Percentiles rank a stretch among this genome's conserved stretches.
Conservation (phyloP, 2,113 vertebrate genomes). For the Cariama cristata region DNA sequence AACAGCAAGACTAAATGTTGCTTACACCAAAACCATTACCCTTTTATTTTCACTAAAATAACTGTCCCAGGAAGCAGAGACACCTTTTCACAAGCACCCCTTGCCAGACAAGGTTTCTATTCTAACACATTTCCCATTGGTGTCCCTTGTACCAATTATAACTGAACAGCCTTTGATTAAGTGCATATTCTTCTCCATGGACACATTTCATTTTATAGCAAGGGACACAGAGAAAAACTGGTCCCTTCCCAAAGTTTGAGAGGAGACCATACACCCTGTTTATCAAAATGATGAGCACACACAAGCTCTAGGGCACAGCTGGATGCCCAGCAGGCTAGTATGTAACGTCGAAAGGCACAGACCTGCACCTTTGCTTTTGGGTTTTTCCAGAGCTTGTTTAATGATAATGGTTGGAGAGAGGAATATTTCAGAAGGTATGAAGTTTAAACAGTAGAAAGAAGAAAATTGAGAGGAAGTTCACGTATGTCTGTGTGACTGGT, state of each 20-base stretch:
- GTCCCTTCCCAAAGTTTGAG: not conserved
- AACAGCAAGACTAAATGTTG: not conserved
- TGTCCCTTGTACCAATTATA: not conserved
- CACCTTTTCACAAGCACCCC: not conserved
- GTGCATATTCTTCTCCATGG: not conserved
- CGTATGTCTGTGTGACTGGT: not conserved
- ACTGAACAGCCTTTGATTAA: not conserved
- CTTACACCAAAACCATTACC: not conserved
- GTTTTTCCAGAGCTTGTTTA: not conserved
- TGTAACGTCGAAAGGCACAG: not conserved
- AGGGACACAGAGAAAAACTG: not conserved
- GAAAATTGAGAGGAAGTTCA: not conserved
- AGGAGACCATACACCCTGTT: not conserved
- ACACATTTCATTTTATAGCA: not conserved
- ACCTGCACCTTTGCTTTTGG: not conserved
- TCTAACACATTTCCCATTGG: not conserved
- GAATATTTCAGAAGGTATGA: not conserved
- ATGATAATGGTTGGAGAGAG: not conserved
- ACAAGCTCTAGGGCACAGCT: not conserved
- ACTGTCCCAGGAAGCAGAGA: not conserved
- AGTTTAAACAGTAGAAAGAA: not conserved
- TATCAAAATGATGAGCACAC: not conserved
- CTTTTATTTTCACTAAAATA: not conserved
- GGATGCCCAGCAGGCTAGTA: not conserved
- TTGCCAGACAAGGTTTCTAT: not conserved